Evolutionary conservation across 1,140 invertebrate genomes (phyloP), one percentile per base, ranked within the genome.

Genomic region (Bradynema listronoti): DNA sequence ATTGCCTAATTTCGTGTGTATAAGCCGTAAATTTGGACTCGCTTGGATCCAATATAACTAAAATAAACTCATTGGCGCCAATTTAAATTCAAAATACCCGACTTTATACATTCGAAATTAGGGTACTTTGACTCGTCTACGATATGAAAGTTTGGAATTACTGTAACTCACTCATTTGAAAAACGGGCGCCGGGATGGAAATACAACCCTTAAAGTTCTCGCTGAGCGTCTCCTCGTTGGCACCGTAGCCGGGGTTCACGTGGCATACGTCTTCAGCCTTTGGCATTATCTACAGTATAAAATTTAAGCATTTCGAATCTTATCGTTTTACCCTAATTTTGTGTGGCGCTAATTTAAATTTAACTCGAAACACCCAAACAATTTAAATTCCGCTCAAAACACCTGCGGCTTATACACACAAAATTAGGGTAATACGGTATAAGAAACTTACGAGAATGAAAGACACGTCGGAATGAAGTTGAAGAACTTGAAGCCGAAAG

Each of bases 151-250:
- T 6, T 30, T 52, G 51, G 1, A 27, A 27, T 14, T 16, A 25
- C 29, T 22, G 24, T 30, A 29, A 53, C 56, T 51, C 32, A 68
- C 66, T 67, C 63, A 68, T 69, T 68, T 68, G 69, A 52, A 68
- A 68, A 27, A 68, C 56, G 19, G 63, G 42, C 29, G 69, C 52
- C 24, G 66, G 67, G 27, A 68, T 43, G 11, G 67, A 58, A 11
- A 47, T 29, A 54, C 66, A 68, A 14, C 63, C 66, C 46, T 53
- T 57, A 27, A 65, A 68, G 11, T 52, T 43, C 25, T 59, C 46
- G n/a, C 27, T 41, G 9, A 41, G 29, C 0, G 11, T 25, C 4
- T 43, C 39, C 19, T 29, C 57, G 22, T 22, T 62, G 14, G 30
- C n/a, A 6, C 24, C 6, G 19, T 29, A 24, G n/a, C n/a, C n/a